phyloP scores from a whole-genome alignment of 2,888 invertebrate genomes.

The Eupeodes latifasciatus region DNA sequence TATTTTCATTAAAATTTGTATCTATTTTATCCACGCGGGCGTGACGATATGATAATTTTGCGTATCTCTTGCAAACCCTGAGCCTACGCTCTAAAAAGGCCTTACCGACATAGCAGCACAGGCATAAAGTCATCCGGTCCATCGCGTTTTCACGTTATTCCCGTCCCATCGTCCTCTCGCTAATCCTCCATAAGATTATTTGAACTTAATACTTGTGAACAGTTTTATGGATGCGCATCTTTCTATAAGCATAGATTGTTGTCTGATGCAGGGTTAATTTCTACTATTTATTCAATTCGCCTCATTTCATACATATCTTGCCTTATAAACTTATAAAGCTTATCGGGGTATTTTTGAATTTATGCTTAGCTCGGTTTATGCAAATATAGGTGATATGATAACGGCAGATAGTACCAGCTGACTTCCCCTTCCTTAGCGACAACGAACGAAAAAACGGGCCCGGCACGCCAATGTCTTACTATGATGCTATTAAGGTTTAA shows the following conservation, averaged over 20 bases:
- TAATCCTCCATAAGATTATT: neutral
- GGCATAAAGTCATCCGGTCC: neutral
- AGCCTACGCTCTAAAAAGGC: conserved; percentile 5
- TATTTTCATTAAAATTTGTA: conserved; percentile 17
- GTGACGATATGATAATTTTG: conserved; percentile 44
- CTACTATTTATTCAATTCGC: conserved; percentile 66
- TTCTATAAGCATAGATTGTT: conserved; percentile 36
- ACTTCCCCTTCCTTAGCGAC: conserved; percentile 25
- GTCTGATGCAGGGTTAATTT: conserved; percentile 64
- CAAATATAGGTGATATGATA: conserved; percentile 75
- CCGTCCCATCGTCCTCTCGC: neutral
- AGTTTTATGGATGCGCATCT: conserved; percentile 51
- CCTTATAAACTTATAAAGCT: conserved; percentile 8
- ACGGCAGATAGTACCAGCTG: conserved; percentile 70
- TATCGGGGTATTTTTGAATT: conserved; percentile 66
- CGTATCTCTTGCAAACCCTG: conserved; percentile 2
- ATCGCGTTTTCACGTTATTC: too few relatives aligned
- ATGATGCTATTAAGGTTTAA: conserved; percentile 63
- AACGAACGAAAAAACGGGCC: conserved; percentile 16
- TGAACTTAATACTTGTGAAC: conserved; percentile 52
- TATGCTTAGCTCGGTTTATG: conserved; percentile 70
- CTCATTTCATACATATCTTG: conserved; percentile 32
- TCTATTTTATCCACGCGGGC: conserved; percentile 35
- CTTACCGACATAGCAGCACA: conserved; percentile 5
- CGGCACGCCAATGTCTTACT: conserved; percentile 37